These are phyloP conservation scores for Drosophila willistoni DNA, from an alignment of 1,140 invertebrate genomes.

Conservation along the genomic window DNA sequence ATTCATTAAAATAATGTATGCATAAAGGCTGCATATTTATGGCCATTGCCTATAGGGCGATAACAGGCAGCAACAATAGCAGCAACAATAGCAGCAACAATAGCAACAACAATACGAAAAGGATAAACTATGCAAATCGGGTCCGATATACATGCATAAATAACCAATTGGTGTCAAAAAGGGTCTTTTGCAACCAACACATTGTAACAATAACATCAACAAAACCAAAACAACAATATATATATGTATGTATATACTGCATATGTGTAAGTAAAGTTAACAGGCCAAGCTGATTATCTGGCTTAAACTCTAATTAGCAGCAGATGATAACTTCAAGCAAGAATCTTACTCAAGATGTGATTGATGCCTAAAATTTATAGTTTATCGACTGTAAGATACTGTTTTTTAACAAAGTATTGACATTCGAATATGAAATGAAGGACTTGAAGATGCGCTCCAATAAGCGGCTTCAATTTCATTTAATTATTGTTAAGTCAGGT, in stretches of 20 bases:
- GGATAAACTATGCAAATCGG: slow-evolving; percentile 65
- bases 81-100: neutral
- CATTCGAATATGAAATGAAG: too few relatives aligned
- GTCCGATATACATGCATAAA: slow-evolving; percentile 12
- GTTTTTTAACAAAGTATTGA: too few relatives aligned
- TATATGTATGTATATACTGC: neutral
- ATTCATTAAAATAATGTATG: slow-evolving; percentile 81
- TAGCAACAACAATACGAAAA: too few relatives aligned
- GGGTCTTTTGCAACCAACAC: slow-evolving; percentile 42
- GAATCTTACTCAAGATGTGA: too few relatives aligned
- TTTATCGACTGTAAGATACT: neutral
- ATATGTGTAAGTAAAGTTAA: neutral
- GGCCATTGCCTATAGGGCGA: slow-evolving; percentile 46
- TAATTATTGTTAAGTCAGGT: too few relatives aligned
- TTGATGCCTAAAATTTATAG: too few relatives aligned
- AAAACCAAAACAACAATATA: slow-evolving; percentile 20
- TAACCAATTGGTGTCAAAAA: slow-evolving; percentile 44
- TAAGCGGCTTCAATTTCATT: too few relatives aligned
- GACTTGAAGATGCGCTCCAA: too few relatives aligned
- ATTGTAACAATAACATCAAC: slow-evolving; percentile 61
- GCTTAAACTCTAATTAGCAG: neutral
- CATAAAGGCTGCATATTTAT: slow-evolving; percentile 73
- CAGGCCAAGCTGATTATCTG: neutral
- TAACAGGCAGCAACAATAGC: slow-evolving; percentile 36
- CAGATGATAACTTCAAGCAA: neutral